Conservation (phyloP, 2,888 invertebrate genomes). For the Acleris holmiana region DNA sequence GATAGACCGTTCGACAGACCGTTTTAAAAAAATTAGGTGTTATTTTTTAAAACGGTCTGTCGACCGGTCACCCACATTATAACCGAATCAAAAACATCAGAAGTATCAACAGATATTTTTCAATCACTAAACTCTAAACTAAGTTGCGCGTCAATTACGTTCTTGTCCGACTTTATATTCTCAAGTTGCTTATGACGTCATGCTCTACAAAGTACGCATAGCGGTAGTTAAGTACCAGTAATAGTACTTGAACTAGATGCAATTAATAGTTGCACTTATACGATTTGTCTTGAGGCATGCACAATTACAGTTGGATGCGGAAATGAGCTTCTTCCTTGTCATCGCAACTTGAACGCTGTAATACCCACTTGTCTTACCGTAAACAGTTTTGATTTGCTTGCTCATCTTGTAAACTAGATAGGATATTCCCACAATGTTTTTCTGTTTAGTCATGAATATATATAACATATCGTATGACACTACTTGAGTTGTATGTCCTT, state of each 20-base stretch:
- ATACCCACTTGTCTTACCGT: slow-evolving; percentile 16
- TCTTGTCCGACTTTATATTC: too few species aligned
- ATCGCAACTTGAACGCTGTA: slow-evolving; percentile 20
- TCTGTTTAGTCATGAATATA: not conserved
- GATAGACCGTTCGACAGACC: too few species aligned
- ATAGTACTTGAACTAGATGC: slow-evolving; percentile 19
- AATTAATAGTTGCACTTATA: slow-evolving; percentile 34
- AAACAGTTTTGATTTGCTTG: slow-evolving; percentile 6
- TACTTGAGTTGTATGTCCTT: too few species aligned
- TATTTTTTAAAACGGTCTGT: too few species aligned
- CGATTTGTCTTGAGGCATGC: slow-evolving; percentile 35
- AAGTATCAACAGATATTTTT: too few species aligned
- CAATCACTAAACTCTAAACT: too few species aligned
- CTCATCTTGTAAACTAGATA: not conserved
- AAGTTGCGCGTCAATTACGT: too few species aligned
- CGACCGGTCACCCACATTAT: too few species aligned
- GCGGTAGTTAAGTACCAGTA: slow-evolving; percentile 31
- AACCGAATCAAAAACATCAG: too few species aligned
- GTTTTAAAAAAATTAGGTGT: too few species aligned
- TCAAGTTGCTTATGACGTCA: slow-evolving; percentile 2
- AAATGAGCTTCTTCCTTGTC: slow-evolving; percentile 34
- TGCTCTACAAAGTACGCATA: slow-evolving; percentile 11
- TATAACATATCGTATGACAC: too few species aligned
- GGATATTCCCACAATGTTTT: not conserved
- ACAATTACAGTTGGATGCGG: slow-evolving; percentile 33